Percentiles rank a stretch among this genome's conserved stretches.
Evolutionary conservation across 53 echinoderm and acorn worm genomes (phyloP).

Genomic region (Echinarachnius parma): DNA sequence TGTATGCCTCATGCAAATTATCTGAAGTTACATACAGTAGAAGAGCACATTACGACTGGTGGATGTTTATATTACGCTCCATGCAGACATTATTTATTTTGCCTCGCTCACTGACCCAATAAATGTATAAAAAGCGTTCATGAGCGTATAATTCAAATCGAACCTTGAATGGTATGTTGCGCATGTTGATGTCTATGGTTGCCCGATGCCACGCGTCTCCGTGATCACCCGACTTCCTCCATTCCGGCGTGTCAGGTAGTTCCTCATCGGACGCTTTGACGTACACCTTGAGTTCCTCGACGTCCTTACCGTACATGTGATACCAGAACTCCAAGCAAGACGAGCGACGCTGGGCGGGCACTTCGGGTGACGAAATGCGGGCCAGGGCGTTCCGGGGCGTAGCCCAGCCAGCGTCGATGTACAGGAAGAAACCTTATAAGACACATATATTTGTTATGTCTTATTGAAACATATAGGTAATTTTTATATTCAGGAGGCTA

Average conservation of each 20-base stretch:
- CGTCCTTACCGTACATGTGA: constrained; percentile 70
- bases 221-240: constrained; percentile 46
- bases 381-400: constrained; percentile 35
- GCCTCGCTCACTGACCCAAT: too few relatives aligned
- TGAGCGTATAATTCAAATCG: too few relatives aligned
- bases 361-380: constrained; percentile 53
- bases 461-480: too few relatives aligned
- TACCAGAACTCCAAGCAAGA: constrained; percentile 80
- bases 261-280: constrained; percentile 24
- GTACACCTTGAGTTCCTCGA: constrained; percentile 60
- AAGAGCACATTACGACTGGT: too few relatives aligned
- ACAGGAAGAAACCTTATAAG: constrained; percentile 72
- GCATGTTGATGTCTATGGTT: constrained; percentile 42
- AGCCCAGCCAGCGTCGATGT: constrained; percentile 36
- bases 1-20: too few relatives aligned
- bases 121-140: too few relatives aligned
- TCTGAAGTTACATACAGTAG: too few relatives aligned
- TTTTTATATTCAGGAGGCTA: too few relatives aligned
- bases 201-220: constrained; percentile 65
- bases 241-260: constrained; percentile 34
- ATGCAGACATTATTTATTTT: too few relatives aligned
- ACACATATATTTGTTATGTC: too few relatives aligned
- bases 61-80: too few relatives aligned
- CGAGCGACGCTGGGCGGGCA: constrained; percentile 17
- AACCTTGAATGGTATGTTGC: constrained; percentile 50